Evolutionary conservation across 2,888 invertebrate species (phyloP), one percentile per base, ranked within the genome.

Genomic region (Geotrupes spiniger): DNA sequence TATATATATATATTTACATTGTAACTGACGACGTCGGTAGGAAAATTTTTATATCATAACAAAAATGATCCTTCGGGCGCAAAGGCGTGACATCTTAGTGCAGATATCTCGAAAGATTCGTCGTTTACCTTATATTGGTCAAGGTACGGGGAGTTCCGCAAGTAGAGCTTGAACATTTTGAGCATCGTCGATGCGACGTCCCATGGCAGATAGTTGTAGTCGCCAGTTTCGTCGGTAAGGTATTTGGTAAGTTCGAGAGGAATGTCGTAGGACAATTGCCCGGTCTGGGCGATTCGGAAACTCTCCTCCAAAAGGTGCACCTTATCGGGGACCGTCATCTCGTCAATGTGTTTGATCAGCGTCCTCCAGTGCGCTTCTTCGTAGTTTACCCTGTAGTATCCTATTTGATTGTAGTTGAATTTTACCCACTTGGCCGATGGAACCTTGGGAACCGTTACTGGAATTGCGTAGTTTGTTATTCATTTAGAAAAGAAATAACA

Each of bases 321-420:
- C 56, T 89, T 80, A 68, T 96, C 94, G 0, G 85, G 77, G 47
- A 78, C 73, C 4, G 79, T 76, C 1, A 89, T 69, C 63, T 60
- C 61, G 72, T 78, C 60, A 40, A 75, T 74, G 54, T 75, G 71
- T 0, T 69, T 61, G 10, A 64, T 65, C 9, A 84, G 64, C 4
- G 62, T 63, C 15, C 72, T 58, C 93, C 94, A 94, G 62, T 85
- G 79, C 0, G 75, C 72, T 2, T 68, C 55, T 0, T 83, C 77
- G 66, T 96, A 95, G 66, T 92, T 92, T 0, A 95, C 91, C 47
- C 92, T 79, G 70, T 92, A 96, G 70, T 87, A 95, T 0, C 95
- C 94, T 9, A 86, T 78, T 77, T 93, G 90, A 56, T 87, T 79
- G 51, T 82, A 81, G 70, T 96, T 96, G 45, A 95, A 78, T 74